phyloP scores from a whole-genome alignment of 1,140 invertebrate species.

The Trichoplusia ni region DNA sequence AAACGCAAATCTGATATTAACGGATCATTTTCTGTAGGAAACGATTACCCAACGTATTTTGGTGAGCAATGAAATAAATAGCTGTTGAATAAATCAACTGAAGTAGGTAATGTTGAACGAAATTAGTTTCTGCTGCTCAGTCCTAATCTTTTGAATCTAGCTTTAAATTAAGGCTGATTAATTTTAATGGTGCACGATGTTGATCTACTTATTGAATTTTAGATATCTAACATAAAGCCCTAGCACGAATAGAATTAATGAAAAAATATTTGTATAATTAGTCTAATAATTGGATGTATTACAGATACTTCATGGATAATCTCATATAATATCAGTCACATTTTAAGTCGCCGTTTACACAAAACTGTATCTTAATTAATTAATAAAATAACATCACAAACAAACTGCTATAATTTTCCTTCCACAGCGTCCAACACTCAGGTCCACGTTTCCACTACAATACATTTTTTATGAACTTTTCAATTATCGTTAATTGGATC shows the following conservation, averaged over 20 bases:
- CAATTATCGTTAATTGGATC: background rate
- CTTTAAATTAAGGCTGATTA: constrained; percentile 17
- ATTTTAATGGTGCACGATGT: constrained; percentile 11
- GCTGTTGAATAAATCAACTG: constrained; percentile 28
- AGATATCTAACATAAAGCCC: too few species aligned
- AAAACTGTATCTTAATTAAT: too few species aligned
- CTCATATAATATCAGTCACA: too few species aligned
- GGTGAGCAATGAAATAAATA: constrained; percentile 26
- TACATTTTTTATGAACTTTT: background rate
- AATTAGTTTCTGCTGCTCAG: constrained; percentile 10
- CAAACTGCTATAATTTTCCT: too few species aligned
- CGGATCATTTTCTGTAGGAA: constrained; percentile 63
- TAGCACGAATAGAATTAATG: too few species aligned
- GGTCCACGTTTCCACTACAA: background rate
- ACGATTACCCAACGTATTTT: constrained; percentile 35
- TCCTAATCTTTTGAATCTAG: constrained; percentile 22
- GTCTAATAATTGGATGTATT: too few species aligned
- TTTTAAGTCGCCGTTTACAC: too few species aligned
- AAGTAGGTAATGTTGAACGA: constrained; percentile 7
- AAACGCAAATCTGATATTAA: constrained; percentile 73
- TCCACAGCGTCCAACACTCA: too few species aligned
- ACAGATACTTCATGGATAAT: too few species aligned
- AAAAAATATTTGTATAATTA: too few species aligned
- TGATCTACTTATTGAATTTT: background rate
- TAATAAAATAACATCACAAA: too few species aligned